A percentile compares a stretch with the other conserved stretches of the same genome.
Conservation (phyloP, 1,140 invertebrate species). For the Halesus radiatus region DNA sequence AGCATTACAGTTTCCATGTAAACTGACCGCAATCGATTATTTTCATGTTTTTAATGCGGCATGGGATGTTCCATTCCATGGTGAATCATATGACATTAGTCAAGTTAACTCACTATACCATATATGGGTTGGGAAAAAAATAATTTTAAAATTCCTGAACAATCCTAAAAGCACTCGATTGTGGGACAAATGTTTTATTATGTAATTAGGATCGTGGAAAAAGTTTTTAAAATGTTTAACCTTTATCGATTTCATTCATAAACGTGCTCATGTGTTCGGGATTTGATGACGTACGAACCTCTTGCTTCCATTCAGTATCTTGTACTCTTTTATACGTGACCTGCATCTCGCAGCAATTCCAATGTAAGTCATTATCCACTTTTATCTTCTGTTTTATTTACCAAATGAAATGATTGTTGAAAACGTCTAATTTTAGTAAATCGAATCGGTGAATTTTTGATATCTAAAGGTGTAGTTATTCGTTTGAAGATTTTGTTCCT, state of each 20-base stretch:
- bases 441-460: no score
- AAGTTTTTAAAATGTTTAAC: neutral
- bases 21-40: conserved; percentile 10
- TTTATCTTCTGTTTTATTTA: neutral
- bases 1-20: no score
- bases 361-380: neutral
- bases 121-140: no score
- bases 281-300: conserved; percentile 5
- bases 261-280: conserved; percentile 16
- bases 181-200: no score
- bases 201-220: no score
- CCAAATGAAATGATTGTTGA: neutral
- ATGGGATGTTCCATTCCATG: conserved; percentile 18
- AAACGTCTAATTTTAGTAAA: neutral
- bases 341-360: neutral
- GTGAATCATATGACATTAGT: conserved; percentile 1
- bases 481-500: no score
- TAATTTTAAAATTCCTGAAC: no score
- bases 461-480: neutral
- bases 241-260: conserved; percentile 43
- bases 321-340: conserved; percentile 12
- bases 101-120: neutral
- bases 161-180: no score
- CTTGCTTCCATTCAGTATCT: conserved; percentile 13
- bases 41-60: conserved; percentile 14